Evolutionary conservation across 1,140 invertebrate species (phyloP).

Genomic region (Rhizoglyphus robini): DNA sequence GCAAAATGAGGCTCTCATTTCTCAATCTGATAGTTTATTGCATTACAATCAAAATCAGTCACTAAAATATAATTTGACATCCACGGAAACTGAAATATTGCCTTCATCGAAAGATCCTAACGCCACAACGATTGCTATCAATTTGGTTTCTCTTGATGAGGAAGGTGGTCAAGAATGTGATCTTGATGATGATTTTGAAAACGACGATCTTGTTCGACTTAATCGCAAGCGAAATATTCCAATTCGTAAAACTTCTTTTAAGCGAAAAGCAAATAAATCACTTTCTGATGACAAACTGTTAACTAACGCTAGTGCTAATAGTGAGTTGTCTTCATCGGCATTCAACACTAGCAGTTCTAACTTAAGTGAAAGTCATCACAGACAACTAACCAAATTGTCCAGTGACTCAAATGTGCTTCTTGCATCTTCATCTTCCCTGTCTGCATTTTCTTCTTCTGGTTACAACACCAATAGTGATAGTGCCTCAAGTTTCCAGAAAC

Average conservation of each 20-base stretch:
- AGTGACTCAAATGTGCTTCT: slow-evolving; percentile 6
- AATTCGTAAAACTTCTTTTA: slow-evolving; percentile 20
- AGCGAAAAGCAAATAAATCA: slow-evolving; percentile 20
- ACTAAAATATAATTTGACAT: neutral
- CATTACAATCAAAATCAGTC: neutral
- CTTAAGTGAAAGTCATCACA: neutral
- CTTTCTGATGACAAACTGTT: slow-evolving; percentile 12
- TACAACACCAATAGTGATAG: slow-evolving; percentile 9
- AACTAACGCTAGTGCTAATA: too few relatives aligned
- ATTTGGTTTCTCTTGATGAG: too few relatives aligned
- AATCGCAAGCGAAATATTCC: slow-evolving; percentile 19
- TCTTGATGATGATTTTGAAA: slow-evolving; percentile 14
- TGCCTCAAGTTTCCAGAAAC: slow-evolving; percentile 6
- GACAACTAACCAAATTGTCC: neutral
- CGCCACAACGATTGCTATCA: neutral
- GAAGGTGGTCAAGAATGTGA: neutral
- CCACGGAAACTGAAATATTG: too few relatives aligned
- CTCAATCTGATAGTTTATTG: neutral
- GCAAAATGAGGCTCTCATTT: too few relatives aligned
- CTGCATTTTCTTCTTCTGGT: slow-evolving; percentile 1
- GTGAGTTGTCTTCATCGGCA: neutral
- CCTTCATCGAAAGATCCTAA: neutral
- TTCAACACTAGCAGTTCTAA: neutral
- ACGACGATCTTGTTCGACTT: slow-evolving; percentile 7
- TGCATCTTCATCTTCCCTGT: neutral